Evolutionary conservation across 2,797 vertebrate species (phyloP), one percentile per base, ranked within the genome.

Genomic region (Vireo griseus): DNA sequence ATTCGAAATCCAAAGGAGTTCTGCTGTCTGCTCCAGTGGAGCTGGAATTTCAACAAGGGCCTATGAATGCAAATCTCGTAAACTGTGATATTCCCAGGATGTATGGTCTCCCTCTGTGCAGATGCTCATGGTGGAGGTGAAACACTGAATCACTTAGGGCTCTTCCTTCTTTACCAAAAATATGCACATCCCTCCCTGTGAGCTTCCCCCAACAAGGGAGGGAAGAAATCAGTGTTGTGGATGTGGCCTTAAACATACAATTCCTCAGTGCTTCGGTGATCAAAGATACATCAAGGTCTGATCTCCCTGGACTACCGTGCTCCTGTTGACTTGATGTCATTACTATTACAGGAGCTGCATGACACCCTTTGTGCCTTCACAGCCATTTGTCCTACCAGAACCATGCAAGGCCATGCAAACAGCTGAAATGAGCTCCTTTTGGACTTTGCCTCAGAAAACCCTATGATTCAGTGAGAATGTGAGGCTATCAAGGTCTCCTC

Each of bases 211-310:
- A 74, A 10, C 5, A 63, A 42, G 12, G 3, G 2, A 72, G 15
- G 37, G 8, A n/a, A 61, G 68, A 92, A 19, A 39, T 42, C 33
- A 16, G 9, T 10, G 13, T 5, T 63, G 31, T 25, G 26, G 48
- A 33, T 10, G 5, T 57, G 40, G 28, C 29, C 9, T 63, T 52
- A 7, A 3, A 26, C 0, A 0, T 9, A 11, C 2, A 59, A 47
- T 16, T n/a, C 33, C 52, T 75, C 37, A 35, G 62, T 18, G 54
- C 25, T 67, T 75, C 71, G 52, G 18, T 59, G 52, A 62, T 37
- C 31, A 81, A 48, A 76, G n/a, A 5, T 4, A 42, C 13, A 39
- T 15, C 39, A 68, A 77, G 58, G 19, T 55, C 54, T 72, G 50
- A 51, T 44, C 29, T 42, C 54, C 24, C 42, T 21, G 26, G 58